Evolutionary conservation across 2,888 invertebrate genomes (phyloP).

Genomic region (Polyploca ridens): DNA sequence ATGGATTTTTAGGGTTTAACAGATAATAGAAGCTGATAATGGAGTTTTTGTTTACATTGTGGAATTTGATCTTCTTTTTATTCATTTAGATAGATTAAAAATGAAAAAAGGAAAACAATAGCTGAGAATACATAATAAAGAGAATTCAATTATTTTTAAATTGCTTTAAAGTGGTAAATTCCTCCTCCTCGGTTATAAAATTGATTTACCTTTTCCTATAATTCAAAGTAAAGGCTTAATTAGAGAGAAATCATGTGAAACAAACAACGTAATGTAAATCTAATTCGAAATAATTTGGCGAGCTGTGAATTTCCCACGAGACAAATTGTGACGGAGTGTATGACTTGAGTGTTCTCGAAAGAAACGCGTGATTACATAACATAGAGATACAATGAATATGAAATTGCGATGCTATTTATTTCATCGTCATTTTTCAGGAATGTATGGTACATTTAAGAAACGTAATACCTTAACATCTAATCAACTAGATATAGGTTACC

Average conservation of each 20-base stretch:
- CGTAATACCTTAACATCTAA: too few relatives aligned
- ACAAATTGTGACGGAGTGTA: constrained; percentile 57
- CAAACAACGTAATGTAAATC: constrained; percentile 45
- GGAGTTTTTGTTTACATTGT: neutral
- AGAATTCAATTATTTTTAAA: neutral
- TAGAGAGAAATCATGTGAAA: constrained; percentile 26
- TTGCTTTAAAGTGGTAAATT: neutral
- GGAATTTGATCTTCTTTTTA: neutral
- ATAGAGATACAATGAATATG: constrained; percentile 30
- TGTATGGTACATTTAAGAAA: too few relatives aligned
- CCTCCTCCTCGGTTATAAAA: neutral
- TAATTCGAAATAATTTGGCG: constrained; percentile 52
- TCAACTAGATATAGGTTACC: too few relatives aligned
- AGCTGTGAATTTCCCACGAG: constrained; percentile 61
- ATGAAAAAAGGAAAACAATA: neutral
- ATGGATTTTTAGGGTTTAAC: constrained; percentile 39
- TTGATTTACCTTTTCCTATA: neutral
- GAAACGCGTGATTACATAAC: constrained; percentile 35
- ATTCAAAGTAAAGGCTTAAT: constrained; percentile 14
- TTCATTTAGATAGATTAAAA: neutral
- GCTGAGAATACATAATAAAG: too few relatives aligned
- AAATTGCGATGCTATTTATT: constrained; percentile 15
- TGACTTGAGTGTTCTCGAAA: constrained; percentile 35
- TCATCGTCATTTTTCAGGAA: neutral
- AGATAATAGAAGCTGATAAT: constrained; percentile 31